A percentile compares a stretch with the other conserved stretches of the same genome.
Evolutionary conservation across 2,113 vertebrate genomes (phyloP).

Genomic region (Hylia prasina): DNA sequence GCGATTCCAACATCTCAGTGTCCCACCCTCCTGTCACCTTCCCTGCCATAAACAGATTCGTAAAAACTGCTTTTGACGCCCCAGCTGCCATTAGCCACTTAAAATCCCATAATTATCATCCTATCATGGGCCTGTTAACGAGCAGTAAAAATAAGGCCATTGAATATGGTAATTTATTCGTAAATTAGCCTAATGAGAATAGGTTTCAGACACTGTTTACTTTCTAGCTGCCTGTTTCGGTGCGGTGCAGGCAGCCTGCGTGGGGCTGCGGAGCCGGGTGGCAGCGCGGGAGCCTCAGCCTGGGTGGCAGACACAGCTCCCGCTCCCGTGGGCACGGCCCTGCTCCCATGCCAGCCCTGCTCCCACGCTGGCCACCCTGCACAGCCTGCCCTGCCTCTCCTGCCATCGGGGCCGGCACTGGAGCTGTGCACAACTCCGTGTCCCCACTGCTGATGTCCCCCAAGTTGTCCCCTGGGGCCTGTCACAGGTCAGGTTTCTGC

Average conservation of each 20-base stretch:
- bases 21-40: slow-evolving; percentile 81
- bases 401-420: accelerated
- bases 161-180: slow-evolving; percentile 98
- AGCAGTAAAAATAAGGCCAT: slow-evolving; percentile 95
- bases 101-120: slow-evolving; percentile 96
- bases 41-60: slow-evolving; percentile 83
- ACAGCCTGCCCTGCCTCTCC: not conserved
- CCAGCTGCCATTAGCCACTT: slow-evolving; percentile 86
- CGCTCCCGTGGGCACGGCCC: not conserved
- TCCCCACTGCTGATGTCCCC: not conserved
- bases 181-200: slow-evolving; percentile 93
- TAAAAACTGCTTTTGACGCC: slow-evolving; percentile 84
- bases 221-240: slow-evolving; percentile 73
- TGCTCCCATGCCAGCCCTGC: not conserved
- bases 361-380: accelerated
- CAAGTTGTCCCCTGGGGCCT: not conserved
- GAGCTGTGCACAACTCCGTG: accelerated
- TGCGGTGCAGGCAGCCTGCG: slow-evolving; percentile 58
- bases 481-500: too few species aligned
- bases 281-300: not conserved
- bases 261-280: slow-evolving; percentile 35
- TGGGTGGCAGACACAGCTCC: slow-evolving; percentile 41
- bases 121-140: slow-evolving; percentile 95
- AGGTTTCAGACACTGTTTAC: slow-evolving; percentile 85
- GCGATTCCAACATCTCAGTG: slow-evolving; percentile 78